phyloP scores from a whole-genome alignment of 2,113 vertebrate genomes.

The Pelobates fuscus region DNA sequence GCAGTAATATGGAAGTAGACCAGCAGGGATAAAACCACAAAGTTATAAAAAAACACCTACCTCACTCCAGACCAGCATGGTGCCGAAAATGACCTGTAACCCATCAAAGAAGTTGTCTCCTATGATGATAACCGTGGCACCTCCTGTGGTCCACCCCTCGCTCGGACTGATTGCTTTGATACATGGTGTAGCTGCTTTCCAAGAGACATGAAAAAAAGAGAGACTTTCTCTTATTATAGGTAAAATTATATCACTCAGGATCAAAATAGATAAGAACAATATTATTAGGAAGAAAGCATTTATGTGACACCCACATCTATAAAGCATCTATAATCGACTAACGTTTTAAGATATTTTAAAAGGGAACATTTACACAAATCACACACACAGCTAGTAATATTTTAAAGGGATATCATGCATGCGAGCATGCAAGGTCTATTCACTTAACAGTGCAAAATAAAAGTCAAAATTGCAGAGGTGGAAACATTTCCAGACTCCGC shows the following conservation, averaged over 20 bases:
- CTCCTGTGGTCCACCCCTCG: slow-evolving; percentile 97
- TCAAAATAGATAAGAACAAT: slow-evolving; percentile 65
- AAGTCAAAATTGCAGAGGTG: too few relatives aligned
- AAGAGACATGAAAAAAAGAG: slow-evolving; percentile 77
- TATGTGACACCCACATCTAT: too few relatives aligned
- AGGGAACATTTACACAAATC: too few relatives aligned
- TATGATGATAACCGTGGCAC: slow-evolving; percentile 96
- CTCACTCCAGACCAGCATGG: slow-evolving; percentile 98
- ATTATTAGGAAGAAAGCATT: too few relatives aligned
- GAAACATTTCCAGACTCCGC: too few relatives aligned
- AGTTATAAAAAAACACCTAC: slow-evolving; percentile 77
- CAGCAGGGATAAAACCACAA: slow-evolving; percentile 54
- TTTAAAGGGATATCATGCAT: too few relatives aligned
- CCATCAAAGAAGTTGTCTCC: slow-evolving; percentile 98
- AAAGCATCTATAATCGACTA: too few relatives aligned
- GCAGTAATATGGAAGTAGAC: background rate
- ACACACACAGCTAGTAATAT: too few relatives aligned
- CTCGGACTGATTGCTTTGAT: slow-evolving; percentile 99
- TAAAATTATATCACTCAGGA: slow-evolving; percentile 74
- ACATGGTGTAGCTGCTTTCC: slow-evolving; percentile 92
- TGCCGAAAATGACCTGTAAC: slow-evolving; percentile 97
- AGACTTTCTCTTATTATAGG: slow-evolving; percentile 74
- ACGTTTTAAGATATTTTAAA: too few relatives aligned
- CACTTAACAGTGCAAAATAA: too few relatives aligned
- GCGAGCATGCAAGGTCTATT: too few relatives aligned